These are phyloP conservation scores for Plotosus lineatus DNA, from an alignment of 2,113 vertebrate species.

Conservation along the genomic window DNA sequence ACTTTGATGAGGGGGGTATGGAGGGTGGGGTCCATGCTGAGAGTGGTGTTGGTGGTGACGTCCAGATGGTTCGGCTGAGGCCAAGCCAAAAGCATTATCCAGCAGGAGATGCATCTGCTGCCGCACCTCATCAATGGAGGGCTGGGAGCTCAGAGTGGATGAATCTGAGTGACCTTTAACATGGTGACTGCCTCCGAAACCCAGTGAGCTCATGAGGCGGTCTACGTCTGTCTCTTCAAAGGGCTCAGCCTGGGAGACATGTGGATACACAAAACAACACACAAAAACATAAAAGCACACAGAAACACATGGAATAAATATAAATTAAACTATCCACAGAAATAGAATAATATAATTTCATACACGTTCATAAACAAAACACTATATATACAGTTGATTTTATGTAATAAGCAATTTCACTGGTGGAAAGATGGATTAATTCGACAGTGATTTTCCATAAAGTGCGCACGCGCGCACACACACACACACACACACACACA, in stretches of 20 bases:
- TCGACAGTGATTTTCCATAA: constrained; percentile 5
- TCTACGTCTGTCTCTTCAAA: constrained; percentile 96
- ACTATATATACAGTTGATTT: constrained; percentile 5
- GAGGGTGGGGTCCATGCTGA: constrained; percentile 72
- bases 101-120: constrained; percentile 98
- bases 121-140: constrained; percentile 95
- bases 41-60: constrained; percentile 67
- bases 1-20: constrained; percentile 84
- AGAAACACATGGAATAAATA: neutral
- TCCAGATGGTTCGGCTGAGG: constrained; percentile 80
- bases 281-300: neutral
- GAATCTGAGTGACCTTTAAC: constrained; percentile 93
- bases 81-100: constrained; percentile 96
- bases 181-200: constrained; percentile 74
- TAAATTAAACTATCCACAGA: too few relatives aligned
- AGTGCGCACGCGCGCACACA: constrained; percentile 2
- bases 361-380: neutral
- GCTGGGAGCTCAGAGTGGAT: constrained; percentile 97
- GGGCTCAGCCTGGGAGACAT: constrained; percentile 81
- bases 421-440: constrained; percentile 5
- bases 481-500: constrained; percentile 19
- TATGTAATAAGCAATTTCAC: constrained; percentile 4
- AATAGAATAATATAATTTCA: neutral
- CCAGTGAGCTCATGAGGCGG: constrained; percentile 80
- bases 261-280: neutral